Base-by-base conservation (phyloP, 2,888 invertebrate species). In the Folsomia candida region DNA sequence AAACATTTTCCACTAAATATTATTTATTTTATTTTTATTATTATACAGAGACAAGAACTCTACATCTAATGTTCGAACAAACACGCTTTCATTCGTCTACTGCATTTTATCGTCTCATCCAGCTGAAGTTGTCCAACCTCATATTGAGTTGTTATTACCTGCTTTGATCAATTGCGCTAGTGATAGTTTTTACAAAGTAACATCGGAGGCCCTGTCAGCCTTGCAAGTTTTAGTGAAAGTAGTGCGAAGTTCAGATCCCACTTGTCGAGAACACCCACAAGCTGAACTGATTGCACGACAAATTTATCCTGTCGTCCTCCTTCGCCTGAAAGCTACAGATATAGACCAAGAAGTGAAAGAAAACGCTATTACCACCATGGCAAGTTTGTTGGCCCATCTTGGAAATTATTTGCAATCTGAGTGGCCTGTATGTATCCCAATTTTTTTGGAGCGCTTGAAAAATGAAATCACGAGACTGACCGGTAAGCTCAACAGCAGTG, bases 281-380 rank as follows among this genome's bases (percentile, higher is more conserved):
- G 75, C 77, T 6, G 68, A 68, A 14, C 3, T 24, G 20, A 77
- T 80, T 51, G 78, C 78, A 2, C 66, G 62, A 25, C 71, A 73
- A 20, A 77, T 80, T 27, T 79, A 79, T 58, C 77, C 78, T 2
- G 73, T 74, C 9, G 78, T 80, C 59, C 74, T 80, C 25, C 77
- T 68, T 26, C 76, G 80, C 24, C 86, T 99, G 51, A 91, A 91
- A 81, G 94, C 97, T 37, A 92, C 97, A 0, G 98, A 99, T 83
- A 96, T 98, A 82, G 99, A 99, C 85, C 98, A 99, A 83, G 99
- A 99, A 85, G 98, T 99, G 0, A 98, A 99, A 84, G 99, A 99
- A 82, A 88, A 96, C 26, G 97, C 99, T 11, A 98, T 99, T 76
- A 92, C 95, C 0, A 95, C 97, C 81, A 94, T 95, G 91, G 96